Conservation (phyloP, 2,888 invertebrate species). For the Ariolimax columbianus region DNA sequence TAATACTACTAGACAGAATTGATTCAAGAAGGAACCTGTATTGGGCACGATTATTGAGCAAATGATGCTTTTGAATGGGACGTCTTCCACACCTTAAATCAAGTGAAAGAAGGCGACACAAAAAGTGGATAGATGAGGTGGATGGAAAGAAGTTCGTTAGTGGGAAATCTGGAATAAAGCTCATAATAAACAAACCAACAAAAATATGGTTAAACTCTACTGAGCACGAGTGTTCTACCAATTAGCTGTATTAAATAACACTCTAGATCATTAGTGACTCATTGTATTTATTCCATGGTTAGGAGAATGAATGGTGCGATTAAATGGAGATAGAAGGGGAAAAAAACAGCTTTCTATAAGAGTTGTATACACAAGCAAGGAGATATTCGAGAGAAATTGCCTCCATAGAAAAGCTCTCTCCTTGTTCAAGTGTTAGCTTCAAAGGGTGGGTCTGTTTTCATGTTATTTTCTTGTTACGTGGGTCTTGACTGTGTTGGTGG, state of each 20-base stretch:
- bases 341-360: neutral
- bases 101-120: neutral
- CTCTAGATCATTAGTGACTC: conserved; percentile 24
- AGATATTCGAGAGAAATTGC: conserved; percentile 24
- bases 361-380: conserved; percentile 25
- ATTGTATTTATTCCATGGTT: conserved; percentile 14
- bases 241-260: conserved; percentile 13
- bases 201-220: neutral
- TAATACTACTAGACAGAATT: neutral
- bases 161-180: neutral
- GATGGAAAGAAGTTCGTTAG: neutral
- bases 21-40: neutral
- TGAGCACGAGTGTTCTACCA: neutral
- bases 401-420: neutral
- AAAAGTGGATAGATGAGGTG: neutral
- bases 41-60: neutral
- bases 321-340: neutral
- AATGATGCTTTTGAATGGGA: neutral
- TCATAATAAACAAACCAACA: neutral
- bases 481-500: neutral
- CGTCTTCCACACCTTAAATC: neutral
- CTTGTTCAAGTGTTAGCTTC: neutral
- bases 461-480: neutral
- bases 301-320: conserved; percentile 5
- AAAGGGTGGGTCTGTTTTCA: neutral